A percentile compares a stretch with the other conserved stretches of the same genome.
Conservation (phyloP, 1,140 invertebrate genomes). For the Drosophila baimaii region DNA sequence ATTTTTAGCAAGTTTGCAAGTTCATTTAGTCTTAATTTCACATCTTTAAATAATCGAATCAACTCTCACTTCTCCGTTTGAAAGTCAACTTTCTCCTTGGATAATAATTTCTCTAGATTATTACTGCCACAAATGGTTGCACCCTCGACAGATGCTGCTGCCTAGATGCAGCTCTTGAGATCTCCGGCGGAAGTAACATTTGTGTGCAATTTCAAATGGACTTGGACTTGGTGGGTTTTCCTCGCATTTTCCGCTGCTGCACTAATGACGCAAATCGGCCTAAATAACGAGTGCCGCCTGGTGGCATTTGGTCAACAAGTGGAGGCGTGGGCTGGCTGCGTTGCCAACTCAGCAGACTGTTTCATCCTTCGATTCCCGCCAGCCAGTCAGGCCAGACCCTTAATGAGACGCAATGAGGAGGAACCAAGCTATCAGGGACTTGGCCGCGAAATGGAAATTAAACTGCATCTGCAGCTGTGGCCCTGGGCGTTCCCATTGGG, state of each 20-base stretch:
- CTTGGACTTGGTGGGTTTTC: constrained; percentile 4
- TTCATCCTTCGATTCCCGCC: constrained; percentile 30
- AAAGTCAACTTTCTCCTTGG: constrained; percentile 8
- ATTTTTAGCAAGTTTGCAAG: fast-evolving
- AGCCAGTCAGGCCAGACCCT: constrained; percentile 9
- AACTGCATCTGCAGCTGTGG: constrained; percentile 55
- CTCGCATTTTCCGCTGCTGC: constrained; percentile 40
- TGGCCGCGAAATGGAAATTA: constrained; percentile 70
- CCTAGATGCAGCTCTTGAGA: constrained; percentile 7
- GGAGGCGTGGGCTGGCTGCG: constrained; percentile 16
- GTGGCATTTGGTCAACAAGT: constrained; percentile 72
- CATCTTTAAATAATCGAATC: not conserved
- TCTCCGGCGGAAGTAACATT: constrained; percentile 31
- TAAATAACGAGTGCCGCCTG: constrained; percentile 75
- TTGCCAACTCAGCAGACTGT: constrained; percentile 61
- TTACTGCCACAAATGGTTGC: constrained; percentile 34
- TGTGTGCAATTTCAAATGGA: constrained; percentile 26
- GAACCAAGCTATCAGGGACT: constrained; percentile 35
- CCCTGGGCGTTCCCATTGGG: constrained; percentile 30
- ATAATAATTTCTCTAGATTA: constrained; percentile 13
- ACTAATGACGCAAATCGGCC: constrained; percentile 76
- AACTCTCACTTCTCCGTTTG: not conserved
- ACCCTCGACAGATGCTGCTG: constrained; percentile 57
- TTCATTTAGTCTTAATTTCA: not conserved
- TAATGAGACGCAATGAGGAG: constrained; percentile 70